Percentiles rank a stretch among this genome's conserved stretches.
These are phyloP conservation scores for Lepidurus packardi DNA, from an alignment of 1,140 invertebrate genomes.

Conservation along the genomic window DNA sequence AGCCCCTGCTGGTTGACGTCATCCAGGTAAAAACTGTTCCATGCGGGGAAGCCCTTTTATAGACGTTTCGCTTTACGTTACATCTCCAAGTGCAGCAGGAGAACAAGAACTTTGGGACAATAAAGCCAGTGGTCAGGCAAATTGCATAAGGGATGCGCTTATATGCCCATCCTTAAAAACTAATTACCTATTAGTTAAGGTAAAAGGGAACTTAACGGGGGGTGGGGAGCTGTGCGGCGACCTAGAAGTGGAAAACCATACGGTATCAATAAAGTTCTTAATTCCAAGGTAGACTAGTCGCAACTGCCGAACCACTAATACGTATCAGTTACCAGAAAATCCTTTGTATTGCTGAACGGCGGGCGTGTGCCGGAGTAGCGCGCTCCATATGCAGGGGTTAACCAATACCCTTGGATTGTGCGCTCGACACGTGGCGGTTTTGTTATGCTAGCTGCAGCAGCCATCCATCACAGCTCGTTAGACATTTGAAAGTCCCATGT, in stretches of 20 bases:
- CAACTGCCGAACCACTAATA: constrained; percentile 11
- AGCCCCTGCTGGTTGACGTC: constrained; percentile 6
- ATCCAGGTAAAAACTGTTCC: constrained; percentile 14
- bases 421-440: constrained; percentile 4
- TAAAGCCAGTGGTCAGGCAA: constrained; percentile 9
- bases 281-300: neutral
- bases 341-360: constrained; percentile 10
- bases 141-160: neutral
- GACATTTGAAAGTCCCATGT: neutral
- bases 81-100: neutral
- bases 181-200: constrained; percentile 20
- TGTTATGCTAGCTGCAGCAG: neutral
- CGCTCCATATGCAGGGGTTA: neutral
- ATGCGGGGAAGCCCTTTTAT: neutral
- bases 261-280: constrained; percentile 15
- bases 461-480: neutral
- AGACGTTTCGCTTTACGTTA: constrained; percentile 10
- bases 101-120: neutral
- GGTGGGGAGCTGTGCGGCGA: no score
- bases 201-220: neutral
- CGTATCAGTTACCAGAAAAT: constrained; percentile 12
- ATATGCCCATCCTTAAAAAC: neutral
- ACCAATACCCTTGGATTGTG: neutral
- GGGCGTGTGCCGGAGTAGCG: neutral
- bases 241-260: neutral